These are phyloP conservation scores for Molossus molossus DNA, from an alignment of 2,797 vertebrate genomes.

Conservation along the genomic window DNA sequence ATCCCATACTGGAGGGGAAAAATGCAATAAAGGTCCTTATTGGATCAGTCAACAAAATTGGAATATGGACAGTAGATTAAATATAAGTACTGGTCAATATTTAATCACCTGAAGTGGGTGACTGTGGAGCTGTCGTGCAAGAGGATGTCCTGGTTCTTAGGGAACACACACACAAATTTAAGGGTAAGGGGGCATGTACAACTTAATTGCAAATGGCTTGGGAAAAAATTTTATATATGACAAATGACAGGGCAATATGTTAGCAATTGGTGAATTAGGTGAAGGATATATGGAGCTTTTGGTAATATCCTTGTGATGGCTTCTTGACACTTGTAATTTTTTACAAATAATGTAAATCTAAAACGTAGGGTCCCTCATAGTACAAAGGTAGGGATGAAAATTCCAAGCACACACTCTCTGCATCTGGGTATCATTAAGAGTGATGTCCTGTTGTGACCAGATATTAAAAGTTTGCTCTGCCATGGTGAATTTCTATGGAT, in stretches of 20 bases:
- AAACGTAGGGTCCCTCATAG: not conserved
- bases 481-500: conserved; percentile 82
- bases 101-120: conserved; percentile 32
- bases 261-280: not conserved
- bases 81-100: conserved; percentile 30
- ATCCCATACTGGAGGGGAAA: not conserved
- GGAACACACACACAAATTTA: conserved; percentile 22
- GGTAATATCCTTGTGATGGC: not conserved
- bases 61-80: conserved; percentile 5
- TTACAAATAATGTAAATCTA: conserved; percentile 29
- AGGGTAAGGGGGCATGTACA: not conserved
- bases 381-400: conserved; percentile 39
- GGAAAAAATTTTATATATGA: not conserved
- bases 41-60: conserved; percentile 40
- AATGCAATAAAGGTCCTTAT: conserved; percentile 6
- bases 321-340: conserved; percentile 53
- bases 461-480: conserved; percentile 80
- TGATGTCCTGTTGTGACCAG: conserved; percentile 82
- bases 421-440: conserved; percentile 79
- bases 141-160: conserved; percentile 2
- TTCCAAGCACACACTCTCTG: conserved; percentile 53
- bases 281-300: not conserved
- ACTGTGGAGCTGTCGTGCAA: not conserved
- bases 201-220: not conserved
- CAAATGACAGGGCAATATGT: not conserved